Evolutionary conservation across 2,113 vertebrate genomes (phyloP).

Genomic region (Bufo bufo): DNA sequence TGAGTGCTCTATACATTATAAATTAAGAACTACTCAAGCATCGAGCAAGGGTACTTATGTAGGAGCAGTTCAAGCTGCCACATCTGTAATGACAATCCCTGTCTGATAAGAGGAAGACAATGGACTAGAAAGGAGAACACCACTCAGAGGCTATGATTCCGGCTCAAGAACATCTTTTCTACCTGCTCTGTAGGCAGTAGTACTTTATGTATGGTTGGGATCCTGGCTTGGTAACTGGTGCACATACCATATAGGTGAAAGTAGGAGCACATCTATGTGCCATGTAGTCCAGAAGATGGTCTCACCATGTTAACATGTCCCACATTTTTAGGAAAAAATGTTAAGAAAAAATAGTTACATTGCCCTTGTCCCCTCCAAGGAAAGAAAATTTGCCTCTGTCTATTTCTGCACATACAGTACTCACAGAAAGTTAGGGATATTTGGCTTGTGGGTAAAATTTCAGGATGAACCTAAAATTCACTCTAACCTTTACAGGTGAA

Average conservation of each 20-base stretch:
- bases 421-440: no score
- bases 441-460: no score
- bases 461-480: no score
- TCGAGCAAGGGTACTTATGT: constrained; percentile 19
- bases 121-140: constrained; percentile 28
- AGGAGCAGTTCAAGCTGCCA: not conserved
- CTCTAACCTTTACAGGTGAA: no score
- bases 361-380: no score
- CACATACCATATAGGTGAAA: not conserved
- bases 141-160: not conserved
- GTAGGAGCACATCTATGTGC: not conserved
- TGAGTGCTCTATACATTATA: constrained; percentile 56
- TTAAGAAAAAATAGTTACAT: no score
- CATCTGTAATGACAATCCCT: constrained; percentile 33
- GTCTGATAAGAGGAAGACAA: constrained; percentile 36
- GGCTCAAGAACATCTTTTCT: not conserved
- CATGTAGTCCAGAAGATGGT: no score
- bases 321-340: no score
- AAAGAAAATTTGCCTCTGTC: no score
- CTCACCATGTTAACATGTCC: no score
- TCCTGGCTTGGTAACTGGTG: not conserved
- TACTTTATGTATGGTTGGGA: not conserved
- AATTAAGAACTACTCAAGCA: constrained; percentile 42
- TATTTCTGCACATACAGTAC: no score
- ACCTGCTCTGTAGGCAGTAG: not conserved